Evolutionary conservation across 2,888 invertebrate genomes (phyloP).

Genomic region (Diarsia mendica): DNA sequence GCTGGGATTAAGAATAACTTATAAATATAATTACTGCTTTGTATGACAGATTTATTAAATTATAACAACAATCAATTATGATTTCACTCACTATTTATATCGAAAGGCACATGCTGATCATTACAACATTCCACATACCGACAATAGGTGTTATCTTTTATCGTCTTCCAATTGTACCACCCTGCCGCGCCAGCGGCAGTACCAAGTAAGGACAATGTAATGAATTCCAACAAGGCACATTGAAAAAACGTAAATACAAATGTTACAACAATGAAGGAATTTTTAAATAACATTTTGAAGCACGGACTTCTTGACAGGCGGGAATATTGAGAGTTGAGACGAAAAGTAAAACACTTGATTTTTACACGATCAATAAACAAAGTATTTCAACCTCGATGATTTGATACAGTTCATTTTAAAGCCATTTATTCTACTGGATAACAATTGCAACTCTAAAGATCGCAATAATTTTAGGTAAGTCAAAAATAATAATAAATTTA

Average conservation of each 20-base stretch:
- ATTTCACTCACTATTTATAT: conserved; percentile 86
- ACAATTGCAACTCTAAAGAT: neutral
- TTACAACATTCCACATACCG: conserved; percentile 91
- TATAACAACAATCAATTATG: neutral
- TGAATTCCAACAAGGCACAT: conserved; percentile 72
- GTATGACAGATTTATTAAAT: neutral
- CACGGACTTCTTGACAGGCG: conserved; percentile 1
- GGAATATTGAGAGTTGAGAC: conserved; percentile 21
- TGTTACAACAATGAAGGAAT: conserved; percentile 18
- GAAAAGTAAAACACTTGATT: conserved; percentile 2
- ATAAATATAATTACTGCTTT: neutral
- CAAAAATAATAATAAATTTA: neutral
- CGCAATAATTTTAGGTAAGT: neutral
- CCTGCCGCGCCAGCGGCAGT: conserved; percentile 73
- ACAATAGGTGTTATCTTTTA: conserved; percentile 87
- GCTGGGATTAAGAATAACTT: neutral
- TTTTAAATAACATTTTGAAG: conserved; percentile 49
- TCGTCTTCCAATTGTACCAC: conserved; percentile 81
- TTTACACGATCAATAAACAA: conserved; percentile 11
- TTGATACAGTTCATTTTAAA: conserved; percentile 29
- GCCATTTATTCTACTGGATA: neutral
- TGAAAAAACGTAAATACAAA: conserved; percentile 45
- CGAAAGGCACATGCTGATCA: conserved; percentile 87
- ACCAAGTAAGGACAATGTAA: conserved; percentile 75
- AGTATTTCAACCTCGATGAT: neutral